Evolutionary conservation across 1,140 invertebrate species (phyloP).

Genomic region (Musca vetustissima): DNA sequence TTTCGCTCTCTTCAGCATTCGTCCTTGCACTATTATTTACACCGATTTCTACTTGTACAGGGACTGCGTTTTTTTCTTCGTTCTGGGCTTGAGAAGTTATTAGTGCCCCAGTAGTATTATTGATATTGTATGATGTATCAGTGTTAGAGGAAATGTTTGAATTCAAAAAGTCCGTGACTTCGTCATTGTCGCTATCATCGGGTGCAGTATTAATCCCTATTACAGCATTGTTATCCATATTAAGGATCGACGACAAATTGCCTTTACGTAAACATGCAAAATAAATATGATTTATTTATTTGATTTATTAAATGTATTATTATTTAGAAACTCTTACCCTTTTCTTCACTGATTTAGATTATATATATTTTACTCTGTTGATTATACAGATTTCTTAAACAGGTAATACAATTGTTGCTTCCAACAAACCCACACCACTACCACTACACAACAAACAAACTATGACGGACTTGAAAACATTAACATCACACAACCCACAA

Average conservation of each 20-base stretch:
- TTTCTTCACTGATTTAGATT: no score
- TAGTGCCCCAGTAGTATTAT: slow-evolving; percentile 14
- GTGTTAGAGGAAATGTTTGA: slow-evolving; percentile 39
- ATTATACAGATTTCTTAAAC: slow-evolving; percentile 28
- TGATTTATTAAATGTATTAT: no score
- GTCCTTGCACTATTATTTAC: slow-evolving; percentile 15
- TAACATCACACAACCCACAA: not conserved
- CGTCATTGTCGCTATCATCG: slow-evolving; percentile 53
- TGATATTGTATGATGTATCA: slow-evolving; percentile 25
- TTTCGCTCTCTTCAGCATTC: slow-evolving; percentile 43
- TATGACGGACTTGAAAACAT: not conserved
- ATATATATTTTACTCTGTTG: slow-evolving; percentile 30
- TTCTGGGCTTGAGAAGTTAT: not conserved
- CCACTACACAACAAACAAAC: slow-evolving; percentile 13
- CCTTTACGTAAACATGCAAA: no score
- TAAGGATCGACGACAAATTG: not conserved
- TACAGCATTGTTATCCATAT: slow-evolving; percentile 17
- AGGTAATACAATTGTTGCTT: slow-evolving; percentile 17
- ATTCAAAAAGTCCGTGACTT: slow-evolving; percentile 53
- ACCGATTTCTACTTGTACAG: slow-evolving; percentile 27
- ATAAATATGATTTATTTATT: no score
- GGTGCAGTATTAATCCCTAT: slow-evolving; percentile 7
- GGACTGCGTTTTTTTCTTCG: slow-evolving; percentile 3
- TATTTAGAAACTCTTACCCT: no score
- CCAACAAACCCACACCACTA: slow-evolving; percentile 28